Evolutionary conservation across 2,888 invertebrate species (phyloP), one percentile per base, ranked within the genome.

Genomic region (Latheticus oryzae): DNA sequence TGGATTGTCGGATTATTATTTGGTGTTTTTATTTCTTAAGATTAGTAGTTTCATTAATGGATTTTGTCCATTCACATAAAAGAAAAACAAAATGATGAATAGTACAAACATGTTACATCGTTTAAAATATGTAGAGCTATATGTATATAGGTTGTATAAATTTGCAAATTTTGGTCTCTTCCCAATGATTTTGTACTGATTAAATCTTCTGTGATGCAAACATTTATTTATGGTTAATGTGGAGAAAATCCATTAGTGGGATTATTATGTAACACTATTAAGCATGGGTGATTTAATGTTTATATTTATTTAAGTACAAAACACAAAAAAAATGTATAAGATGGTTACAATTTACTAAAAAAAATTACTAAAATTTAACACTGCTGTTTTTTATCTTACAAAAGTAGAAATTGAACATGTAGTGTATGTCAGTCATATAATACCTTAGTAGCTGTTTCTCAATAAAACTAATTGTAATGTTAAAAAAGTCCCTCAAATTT

Each of bases 1-100:
- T 72, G 72, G 72, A 75, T 65, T 74, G 70, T 73, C 73, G 68
- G 66, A 64, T 64, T 63, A 54, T 54, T n/a, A 37, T 51, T 60
- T 56, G 59, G 55, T 48, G 53, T 61, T 51, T 57, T 24, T 38
- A 55, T 58, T 45, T 37, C 17, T 59, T 23, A 23, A 51, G 15
- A 33, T 1, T 11, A 26, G 7, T n/a, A 9, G 19, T 26, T 45
- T 15, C 17, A 7, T 5, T 5, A 23, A 32, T 9, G 19, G 32
- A 21, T 33, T 32, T 32, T n/a, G 7, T 5, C 15, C 12, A 28
- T 37, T 40, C 32, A 32, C 17, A 11, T 32, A 47, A 15, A 9
- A 50, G 37, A 47, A 57, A 56, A 42, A 52, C 52, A 52, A 52
- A 52, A 54, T 43, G 53, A 54, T 52, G 52, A 15, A 52, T 54